Conservation (phyloP, 2,888 invertebrate species). For the Lathronympha strigana region DNA sequence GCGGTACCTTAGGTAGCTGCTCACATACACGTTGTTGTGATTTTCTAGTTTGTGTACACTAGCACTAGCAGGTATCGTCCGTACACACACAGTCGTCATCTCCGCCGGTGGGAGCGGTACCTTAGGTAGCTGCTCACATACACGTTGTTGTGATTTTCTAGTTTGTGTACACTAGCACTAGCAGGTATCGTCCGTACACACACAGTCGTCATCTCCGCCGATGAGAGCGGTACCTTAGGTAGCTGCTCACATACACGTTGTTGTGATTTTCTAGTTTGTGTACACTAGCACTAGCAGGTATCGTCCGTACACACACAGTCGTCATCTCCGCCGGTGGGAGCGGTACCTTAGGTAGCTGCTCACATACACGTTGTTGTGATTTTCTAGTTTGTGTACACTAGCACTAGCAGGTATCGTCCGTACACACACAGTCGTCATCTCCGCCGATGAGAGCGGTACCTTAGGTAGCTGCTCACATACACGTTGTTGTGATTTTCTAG, state of each 20-base stretch:
- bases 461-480: conserved; percentile 44
- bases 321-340: conserved; percentile 79
- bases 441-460: conserved; percentile 79
- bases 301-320: conserved; percentile 54
- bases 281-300: too few species aligned
- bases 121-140: conserved; percentile 44
- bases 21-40: conserved; percentile 44
- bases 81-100: too few species aligned
- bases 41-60: conserved; percentile 8
- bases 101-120: conserved; percentile 80
- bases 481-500: conserved; percentile 35
- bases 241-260: conserved; percentile 41
- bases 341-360: conserved; percentile 56
- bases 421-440: conserved; percentile 68
- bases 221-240: conserved; percentile 72
- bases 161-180: too few species aligned
- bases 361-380: conserved; percentile 42
- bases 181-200: conserved; percentile 55
- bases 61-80: conserved; percentile 51
- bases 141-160: conserved; percentile 38
- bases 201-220: conserved; percentile 75
- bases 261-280: conserved; percentile 33
- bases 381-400: too few species aligned
- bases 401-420: too few species aligned
- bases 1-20: conserved; percentile 58